Percentiles rank a stretch among this genome's conserved stretches.
Conservation (phyloP, 2,113 vertebrate species). For the Papio anubis region DNA sequence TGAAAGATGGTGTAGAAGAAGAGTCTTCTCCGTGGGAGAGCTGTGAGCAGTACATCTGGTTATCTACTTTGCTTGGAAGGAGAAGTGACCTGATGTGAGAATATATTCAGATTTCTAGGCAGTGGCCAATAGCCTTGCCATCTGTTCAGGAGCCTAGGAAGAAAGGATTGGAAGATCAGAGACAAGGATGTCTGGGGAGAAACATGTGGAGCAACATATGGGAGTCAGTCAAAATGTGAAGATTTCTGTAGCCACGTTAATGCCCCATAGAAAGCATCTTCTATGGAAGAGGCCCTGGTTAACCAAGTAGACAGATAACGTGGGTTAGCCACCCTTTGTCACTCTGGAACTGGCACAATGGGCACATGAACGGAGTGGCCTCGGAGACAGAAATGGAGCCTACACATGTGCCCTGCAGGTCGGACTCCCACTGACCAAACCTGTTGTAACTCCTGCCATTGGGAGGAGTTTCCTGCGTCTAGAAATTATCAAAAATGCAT, state of each 20-base stretch:
- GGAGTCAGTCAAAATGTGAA: neutral
- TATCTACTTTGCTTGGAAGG: neutral
- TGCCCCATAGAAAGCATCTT: neutral
- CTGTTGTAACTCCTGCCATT: neutral
- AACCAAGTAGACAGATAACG: neutral
- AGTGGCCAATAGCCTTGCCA: neutral
- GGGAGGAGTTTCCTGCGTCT: neutral
- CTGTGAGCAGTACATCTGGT: neutral
- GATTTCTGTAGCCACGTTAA: neutral
- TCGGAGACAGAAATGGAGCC: neutral
- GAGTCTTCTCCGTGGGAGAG: neutral
- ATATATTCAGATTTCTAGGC: neutral
- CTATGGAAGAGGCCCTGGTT: neutral
- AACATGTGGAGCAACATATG: neutral
- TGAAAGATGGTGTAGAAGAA: neutral
- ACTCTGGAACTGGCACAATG: neutral
- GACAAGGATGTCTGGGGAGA: neutral
- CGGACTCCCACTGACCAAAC: neutral
- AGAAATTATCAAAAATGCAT: neutral
- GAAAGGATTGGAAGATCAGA: neutral
- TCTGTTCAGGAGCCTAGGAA: neutral
- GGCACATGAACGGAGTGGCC: neutral
- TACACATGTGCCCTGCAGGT: neutral
- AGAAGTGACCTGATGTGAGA: neutral
- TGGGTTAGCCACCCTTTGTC: neutral